phyloP scores from a whole-genome alignment of 2,797 vertebrate genomes.

The Nasua narica region DNA sequence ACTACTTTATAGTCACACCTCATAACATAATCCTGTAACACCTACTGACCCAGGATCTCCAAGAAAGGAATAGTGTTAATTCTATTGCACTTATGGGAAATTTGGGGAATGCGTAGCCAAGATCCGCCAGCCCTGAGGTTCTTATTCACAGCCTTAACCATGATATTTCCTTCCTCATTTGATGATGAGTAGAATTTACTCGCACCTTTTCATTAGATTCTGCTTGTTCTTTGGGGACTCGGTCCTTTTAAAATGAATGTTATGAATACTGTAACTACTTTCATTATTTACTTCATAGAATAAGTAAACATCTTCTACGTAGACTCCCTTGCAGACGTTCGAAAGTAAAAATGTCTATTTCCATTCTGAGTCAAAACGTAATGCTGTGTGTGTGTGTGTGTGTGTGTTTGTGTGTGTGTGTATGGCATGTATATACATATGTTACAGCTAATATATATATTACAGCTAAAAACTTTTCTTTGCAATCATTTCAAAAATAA shows the following conservation, averaged over 20 bases:
- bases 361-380: background rate
- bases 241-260: background rate
- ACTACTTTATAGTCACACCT: constrained; percentile 73
- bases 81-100: constrained; percentile 74
- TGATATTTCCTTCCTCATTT: background rate
- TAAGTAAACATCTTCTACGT: background rate
- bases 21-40: constrained; percentile 76
- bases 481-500: background rate
- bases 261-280: background rate
- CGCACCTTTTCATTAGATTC: background rate
- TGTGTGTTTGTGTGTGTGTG: no score
- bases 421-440: background rate
- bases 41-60: constrained; percentile 71
- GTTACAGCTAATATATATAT: background rate
- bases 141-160: background rate
- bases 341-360: background rate
- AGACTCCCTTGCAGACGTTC: background rate
- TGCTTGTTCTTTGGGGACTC: background rate
- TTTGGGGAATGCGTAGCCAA: constrained; percentile 29
- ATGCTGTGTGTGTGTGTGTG: background rate
- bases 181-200: background rate
- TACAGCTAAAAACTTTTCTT: background rate
- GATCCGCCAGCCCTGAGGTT: background rate
- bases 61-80: constrained; percentile 72
- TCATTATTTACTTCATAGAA: background rate